Evolutionary conservation across 1,140 invertebrate species (phyloP).

Genomic region (Eubasilissa regina): DNA sequence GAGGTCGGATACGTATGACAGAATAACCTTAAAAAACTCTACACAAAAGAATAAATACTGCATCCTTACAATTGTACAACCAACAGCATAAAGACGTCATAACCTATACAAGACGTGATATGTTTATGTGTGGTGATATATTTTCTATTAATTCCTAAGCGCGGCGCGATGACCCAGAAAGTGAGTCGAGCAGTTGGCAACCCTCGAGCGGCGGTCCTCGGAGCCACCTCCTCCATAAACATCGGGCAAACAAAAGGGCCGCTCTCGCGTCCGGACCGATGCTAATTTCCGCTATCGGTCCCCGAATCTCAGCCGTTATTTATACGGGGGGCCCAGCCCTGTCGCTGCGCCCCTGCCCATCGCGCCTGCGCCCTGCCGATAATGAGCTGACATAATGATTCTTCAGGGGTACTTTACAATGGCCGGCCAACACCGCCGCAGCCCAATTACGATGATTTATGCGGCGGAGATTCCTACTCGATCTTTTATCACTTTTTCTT

Average conservation of each 20-base stretch:
- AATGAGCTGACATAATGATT: conserved; percentile 60
- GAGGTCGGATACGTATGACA: too few relatives aligned
- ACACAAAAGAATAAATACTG: too few relatives aligned
- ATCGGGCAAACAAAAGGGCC: conserved; percentile 55
- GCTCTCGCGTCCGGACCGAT: conserved; percentile 51
- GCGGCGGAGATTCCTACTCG: conserved; percentile 14
- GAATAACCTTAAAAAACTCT: too few relatives aligned
- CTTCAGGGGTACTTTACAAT: conserved; percentile 50
- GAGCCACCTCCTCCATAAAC: conserved; percentile 48
- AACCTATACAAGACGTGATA: too few relatives aligned
- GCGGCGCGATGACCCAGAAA: too few relatives aligned
- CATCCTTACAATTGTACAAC: too few relatives aligned
- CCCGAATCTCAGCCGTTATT: conserved; percentile 55
- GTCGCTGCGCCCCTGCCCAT: conserved; percentile 19
- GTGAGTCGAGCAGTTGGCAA: neutral
- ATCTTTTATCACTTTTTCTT: conserved; percentile 16
- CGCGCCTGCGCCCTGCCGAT: conserved; percentile 47
- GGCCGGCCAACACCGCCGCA: neutral
- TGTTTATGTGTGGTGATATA: too few relatives aligned
- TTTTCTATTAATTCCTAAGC: too few relatives aligned
- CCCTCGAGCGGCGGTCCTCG: conserved; percentile 14
- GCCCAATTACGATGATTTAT: conserved; percentile 42
- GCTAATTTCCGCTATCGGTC: conserved; percentile 59
- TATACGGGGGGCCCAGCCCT: conserved; percentile 39
- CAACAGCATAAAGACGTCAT: too few relatives aligned